Evolutionary conservation across 1,140 invertebrate genomes (phyloP), one percentile per base, ranked within the genome.

Genomic region (Diabrotica undecimpunctata): DNA sequence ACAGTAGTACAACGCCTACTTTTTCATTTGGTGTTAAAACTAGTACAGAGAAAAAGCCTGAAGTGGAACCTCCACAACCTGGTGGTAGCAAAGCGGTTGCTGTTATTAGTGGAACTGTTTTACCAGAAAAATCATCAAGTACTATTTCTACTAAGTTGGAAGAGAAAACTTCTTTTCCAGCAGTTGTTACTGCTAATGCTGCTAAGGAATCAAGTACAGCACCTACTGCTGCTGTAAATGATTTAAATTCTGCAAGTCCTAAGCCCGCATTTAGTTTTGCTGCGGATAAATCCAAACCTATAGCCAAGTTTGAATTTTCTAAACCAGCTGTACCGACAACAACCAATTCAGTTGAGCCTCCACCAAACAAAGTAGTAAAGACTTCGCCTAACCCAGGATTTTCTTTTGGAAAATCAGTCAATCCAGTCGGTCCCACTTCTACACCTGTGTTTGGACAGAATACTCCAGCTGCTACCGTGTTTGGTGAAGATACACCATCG

Each of bases 11-110:
- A 7, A 53, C 57, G 37, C 58, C 61, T 6, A 65, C 41, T 14
- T 72, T 71, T 63, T 54, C 63, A 12, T 71, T 73, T 57, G 64
- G 68, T 37, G 13, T 46, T 25, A 13, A 11, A 38, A 36, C 8
- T 8, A n/a, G 12, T 35, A 3, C 8, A 10, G 61, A 38, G 1
- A 37, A 35, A 13, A 25, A 25, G 25, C 25, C 25, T 25, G 25
- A 25, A 25, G 38, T 6, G 7, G 51, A 66, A 67, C 53, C 13
- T 46, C 51, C 14, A 58, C 54, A 54, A 64, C 46, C 35, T 25
- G 25, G 25, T 25, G 25, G 25, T 25, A 25, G 25, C 25, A 25
- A 25, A 25, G 25, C 25, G 4, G 25, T 25, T 25, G 25, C 25
- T 25, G 25, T 25, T 25, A 4, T 25, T 25, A 25, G 25, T 25